Evolutionary conservation across 92 coral and sea anemone genomes (phyloP).

Genomic region (Nematostella vectensis): DNA sequence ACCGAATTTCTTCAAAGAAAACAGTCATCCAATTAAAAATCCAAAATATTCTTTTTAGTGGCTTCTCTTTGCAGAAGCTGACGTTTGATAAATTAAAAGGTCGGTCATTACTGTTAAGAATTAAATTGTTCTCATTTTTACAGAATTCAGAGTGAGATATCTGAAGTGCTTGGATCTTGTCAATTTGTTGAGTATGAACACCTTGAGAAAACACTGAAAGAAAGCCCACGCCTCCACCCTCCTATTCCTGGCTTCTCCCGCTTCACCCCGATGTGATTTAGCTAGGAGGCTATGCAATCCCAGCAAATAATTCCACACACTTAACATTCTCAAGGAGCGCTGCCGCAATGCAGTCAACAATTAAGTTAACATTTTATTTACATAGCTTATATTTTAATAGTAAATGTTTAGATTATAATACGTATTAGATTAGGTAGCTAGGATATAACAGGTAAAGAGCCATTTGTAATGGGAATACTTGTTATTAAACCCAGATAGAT

Average conservation of each 20-base stretch:
- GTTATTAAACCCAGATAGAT: slow-evolving; percentile 67
- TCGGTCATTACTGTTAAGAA: neutral
- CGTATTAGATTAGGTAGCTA: too few relatives aligned
- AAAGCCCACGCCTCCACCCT: slow-evolving; percentile 63
- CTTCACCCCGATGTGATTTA: slow-evolving; percentile 15
- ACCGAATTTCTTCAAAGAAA: too few relatives aligned
- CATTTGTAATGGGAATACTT: slow-evolving; percentile 5
- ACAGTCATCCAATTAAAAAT: too few relatives aligned
- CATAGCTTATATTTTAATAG: too few relatives aligned
- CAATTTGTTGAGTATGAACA: slow-evolving; percentile 52
- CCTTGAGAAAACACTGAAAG: slow-evolving; percentile 57
- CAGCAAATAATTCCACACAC: slow-evolving; percentile 18
- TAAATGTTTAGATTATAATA: too few relatives aligned
- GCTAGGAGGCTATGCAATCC: slow-evolving; percentile 53
- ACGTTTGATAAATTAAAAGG: too few relatives aligned
- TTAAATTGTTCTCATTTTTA: slow-evolving; percentile 19
- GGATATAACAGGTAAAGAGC: too few relatives aligned
- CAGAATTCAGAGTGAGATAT: slow-evolving; percentile 50
- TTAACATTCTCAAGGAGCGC: too few relatives aligned
- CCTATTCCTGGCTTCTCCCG: slow-evolving; percentile 23
- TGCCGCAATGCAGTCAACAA: too few relatives aligned
- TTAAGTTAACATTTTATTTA: too few relatives aligned
- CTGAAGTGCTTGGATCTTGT: slow-evolving; percentile 31
- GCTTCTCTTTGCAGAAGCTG: too few relatives aligned
- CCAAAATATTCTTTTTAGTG: too few relatives aligned